phyloP scores from a whole-genome alignment of 2,888 invertebrate species.

The Epinotia demarniana region DNA sequence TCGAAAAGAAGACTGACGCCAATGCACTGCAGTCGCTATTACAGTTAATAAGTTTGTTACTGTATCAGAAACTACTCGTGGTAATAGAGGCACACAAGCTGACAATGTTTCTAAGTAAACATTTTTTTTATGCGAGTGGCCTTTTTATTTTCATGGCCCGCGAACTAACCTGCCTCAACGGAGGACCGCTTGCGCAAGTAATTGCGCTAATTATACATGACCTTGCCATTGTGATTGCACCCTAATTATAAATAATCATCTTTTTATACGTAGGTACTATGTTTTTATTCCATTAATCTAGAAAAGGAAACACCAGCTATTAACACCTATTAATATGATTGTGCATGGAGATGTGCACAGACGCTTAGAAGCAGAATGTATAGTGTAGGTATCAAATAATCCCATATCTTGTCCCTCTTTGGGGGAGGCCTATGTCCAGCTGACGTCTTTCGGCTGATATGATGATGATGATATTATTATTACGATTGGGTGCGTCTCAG shows the following conservation, averaged over 20 bases:
- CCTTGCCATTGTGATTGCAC: conserved; percentile 25
- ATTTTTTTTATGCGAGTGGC: background rate
- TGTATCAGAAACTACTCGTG: too few relatives aligned
- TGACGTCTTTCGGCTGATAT: too few relatives aligned
- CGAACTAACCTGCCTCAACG: conserved; percentile 26
- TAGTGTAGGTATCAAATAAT: background rate
- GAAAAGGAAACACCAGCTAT: background rate
- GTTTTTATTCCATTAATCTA: background rate
- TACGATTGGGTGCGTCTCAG: too few relatives aligned
- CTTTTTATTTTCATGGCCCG: background rate
- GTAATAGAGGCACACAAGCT: background rate
- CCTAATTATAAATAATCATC: conserved; percentile 5
- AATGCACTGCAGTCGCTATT: background rate
- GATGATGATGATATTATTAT: too few relatives aligned
- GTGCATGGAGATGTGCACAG: background rate
- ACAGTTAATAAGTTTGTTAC: background rate
- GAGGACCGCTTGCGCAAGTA: conserved; percentile 17
- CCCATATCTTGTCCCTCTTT: background rate
- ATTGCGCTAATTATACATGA: conserved; percentile 15
- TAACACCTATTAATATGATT: background rate
- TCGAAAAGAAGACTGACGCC: background rate
- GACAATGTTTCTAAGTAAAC: background rate
- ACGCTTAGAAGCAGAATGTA: background rate
- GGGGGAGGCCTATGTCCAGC: too few relatives aligned
- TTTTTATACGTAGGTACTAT: background rate